Evolutionary conservation across 2,797 vertebrate species (phyloP), one percentile per base, ranked within the genome.

Genomic region (Podarcis siculus): DNA sequence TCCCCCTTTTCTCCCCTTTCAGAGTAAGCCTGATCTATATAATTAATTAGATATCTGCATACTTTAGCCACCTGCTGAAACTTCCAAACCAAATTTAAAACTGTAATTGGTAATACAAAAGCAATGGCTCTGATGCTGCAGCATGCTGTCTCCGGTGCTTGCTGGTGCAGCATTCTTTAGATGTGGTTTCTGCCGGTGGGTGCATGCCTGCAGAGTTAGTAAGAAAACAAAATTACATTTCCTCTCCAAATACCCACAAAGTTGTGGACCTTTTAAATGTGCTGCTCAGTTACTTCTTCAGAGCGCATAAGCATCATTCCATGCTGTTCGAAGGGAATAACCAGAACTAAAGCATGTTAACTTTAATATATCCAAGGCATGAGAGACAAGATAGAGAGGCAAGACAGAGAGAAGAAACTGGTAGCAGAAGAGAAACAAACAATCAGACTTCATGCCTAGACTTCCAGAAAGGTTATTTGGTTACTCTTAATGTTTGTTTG

Each of bases 61-160:
- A 93, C 86, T 93, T 89, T 71, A 93, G 87, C 87, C 91, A 92
- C 91, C 90, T 93, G 79, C 76, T 89, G 85, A 90, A 93, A 93
- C 35, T 91, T 89, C 86, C 83, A 89, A 86, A 94, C 37, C 86
- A 93, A 93, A 93, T 64, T 23, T 93, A 77, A 90, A 90, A 85
- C 83, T 92, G 75, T 88, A 94, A 91, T 89, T 93, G 87, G 79
- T 82, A 87, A 89, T 79, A 93, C 85, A 94, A 91, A 93, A 91
- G 6, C 79, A 92, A 91, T 92, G 89, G 64, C 87, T 91, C 86
- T 69, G 79, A 95, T 95, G 92, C 92, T 90, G 91, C 55, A 92
- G 83, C 84, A 90, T 61, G 37, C 45, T 39, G 66, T 49, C 75
- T 35, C 81, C 88, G 85, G 83, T 89, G 85, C 90, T 89, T 88